phyloP scores from a whole-genome alignment of 2,888 invertebrate genomes.

The Conchocele bisecta region DNA sequence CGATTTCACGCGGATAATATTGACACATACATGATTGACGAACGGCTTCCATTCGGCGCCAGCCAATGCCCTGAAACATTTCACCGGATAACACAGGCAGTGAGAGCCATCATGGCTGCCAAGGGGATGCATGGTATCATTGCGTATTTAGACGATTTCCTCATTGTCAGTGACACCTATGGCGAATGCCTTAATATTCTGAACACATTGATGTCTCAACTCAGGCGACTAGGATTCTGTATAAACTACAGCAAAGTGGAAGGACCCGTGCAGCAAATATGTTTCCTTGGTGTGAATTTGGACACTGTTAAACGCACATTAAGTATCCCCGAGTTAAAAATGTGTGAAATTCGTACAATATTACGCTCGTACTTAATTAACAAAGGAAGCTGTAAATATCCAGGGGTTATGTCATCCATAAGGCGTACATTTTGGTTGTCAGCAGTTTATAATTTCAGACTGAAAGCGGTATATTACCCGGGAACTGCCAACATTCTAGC shows the following conservation, averaged over 20 bases:
- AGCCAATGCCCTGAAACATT: slow-evolving; percentile 8
- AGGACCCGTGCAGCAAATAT: too few relatives aligned
- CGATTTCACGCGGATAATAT: slow-evolving; percentile 4
- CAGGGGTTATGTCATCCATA: slow-evolving; percentile 12
- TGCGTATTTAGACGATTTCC: slow-evolving; percentile 18
- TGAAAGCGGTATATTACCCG: slow-evolving; percentile 13
- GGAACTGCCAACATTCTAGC: slow-evolving; percentile 7
- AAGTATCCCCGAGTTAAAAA: too few relatives aligned
- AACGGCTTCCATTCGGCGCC: slow-evolving; percentile 17
- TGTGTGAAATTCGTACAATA: too few relatives aligned
- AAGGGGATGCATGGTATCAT: slow-evolving; percentile 2
- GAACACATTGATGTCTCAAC: neutral
- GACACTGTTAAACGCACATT: too few relatives aligned
- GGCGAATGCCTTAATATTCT: slow-evolving; percentile 6
- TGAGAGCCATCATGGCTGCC: slow-evolving; percentile 7
- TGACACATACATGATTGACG: slow-evolving; percentile 20
- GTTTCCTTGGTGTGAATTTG: too few relatives aligned
- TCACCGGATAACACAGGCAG: slow-evolving; percentile 14
- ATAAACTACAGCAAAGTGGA: slow-evolving; percentile 32
- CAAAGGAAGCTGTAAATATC: slow-evolving; percentile 16
- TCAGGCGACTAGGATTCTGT: slow-evolving; percentile 17
- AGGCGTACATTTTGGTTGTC: slow-evolving; percentile 12
- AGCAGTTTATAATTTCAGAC: slow-evolving; percentile 14
- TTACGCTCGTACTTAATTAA: slow-evolving; percentile 28
- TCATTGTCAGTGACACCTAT: slow-evolving; percentile 6